Evolutionary conservation across 2,888 invertebrate genomes (phyloP).

Genomic region (Diarsia rubi): DNA sequence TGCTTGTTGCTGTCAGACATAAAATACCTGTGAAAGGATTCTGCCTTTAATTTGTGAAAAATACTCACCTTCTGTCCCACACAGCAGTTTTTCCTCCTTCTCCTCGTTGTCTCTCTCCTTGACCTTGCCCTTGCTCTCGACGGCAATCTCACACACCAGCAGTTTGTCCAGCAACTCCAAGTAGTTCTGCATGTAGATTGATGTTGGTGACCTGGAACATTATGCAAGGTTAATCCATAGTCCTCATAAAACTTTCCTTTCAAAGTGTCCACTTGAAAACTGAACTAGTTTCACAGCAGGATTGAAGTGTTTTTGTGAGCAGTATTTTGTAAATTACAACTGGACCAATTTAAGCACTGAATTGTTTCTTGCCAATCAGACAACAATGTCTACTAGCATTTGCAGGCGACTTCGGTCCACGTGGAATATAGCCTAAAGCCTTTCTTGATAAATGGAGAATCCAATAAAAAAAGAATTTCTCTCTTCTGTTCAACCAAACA

Average conservation of each 20-base stretch:
- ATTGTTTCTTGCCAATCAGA: neutral
- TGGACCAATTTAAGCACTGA: too few relatives aligned
- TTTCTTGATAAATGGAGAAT: too few relatives aligned
- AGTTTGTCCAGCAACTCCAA: constrained; percentile 92
- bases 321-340: neutral
- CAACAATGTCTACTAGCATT: too few relatives aligned
- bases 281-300: neutral
- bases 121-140: constrained; percentile 82
- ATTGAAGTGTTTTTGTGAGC: neutral
- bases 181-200: constrained; percentile 92
- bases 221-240: neutral
- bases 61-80: constrained; percentile 80
- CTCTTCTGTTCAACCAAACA: too few relatives aligned
- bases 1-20: neutral
- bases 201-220: constrained; percentile 86
- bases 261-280: neutral
- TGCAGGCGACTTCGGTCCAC: too few relatives aligned
- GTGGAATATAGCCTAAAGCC: too few relatives aligned
- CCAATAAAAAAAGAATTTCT: too few relatives aligned
- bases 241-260: too few relatives aligned
- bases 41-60: neutral
- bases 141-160: constrained; percentile 87
- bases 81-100: constrained; percentile 84
- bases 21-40: neutral
- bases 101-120: constrained; percentile 78